phyloP scores from a whole-genome alignment of 2,888 invertebrate genomes.

The Nephrotoma guestfalica region DNA sequence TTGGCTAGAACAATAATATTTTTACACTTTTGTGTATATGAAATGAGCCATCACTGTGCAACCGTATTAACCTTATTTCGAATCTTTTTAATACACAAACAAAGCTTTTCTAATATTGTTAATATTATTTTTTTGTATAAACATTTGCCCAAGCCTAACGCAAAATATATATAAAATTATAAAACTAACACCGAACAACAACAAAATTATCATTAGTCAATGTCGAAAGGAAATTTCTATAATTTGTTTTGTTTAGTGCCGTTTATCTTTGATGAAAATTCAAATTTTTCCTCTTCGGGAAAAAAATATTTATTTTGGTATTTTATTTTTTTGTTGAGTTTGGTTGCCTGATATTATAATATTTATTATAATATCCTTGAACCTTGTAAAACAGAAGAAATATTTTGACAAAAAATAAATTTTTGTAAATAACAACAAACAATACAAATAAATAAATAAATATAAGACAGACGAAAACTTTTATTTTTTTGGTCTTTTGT shows the following conservation, averaged over 20 bases:
- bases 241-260: neutral
- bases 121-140: neutral
- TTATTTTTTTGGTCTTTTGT: neutral
- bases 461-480: neutral
- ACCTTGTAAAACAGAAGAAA: neutral
- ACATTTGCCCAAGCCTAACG: neutral
- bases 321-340: neutral
- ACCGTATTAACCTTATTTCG: too few species aligned
- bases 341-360: neutral
- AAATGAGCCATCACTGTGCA: too few species aligned
- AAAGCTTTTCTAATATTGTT: neutral
- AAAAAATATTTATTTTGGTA: neutral
- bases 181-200: neutral
- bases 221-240: neutral
- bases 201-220: neutral
- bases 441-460: neutral
- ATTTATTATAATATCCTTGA: neutral
- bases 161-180: neutral
- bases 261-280: neutral
- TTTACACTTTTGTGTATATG: too few species aligned
- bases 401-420: neutral
- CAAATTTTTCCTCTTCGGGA: neutral
- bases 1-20: too few species aligned
- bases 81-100: too few species aligned
- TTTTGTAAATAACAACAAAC: neutral